Evolutionary conservation across 2,113 vertebrate genomes (phyloP).

Genomic region (Casuarius casuarius): DNA sequence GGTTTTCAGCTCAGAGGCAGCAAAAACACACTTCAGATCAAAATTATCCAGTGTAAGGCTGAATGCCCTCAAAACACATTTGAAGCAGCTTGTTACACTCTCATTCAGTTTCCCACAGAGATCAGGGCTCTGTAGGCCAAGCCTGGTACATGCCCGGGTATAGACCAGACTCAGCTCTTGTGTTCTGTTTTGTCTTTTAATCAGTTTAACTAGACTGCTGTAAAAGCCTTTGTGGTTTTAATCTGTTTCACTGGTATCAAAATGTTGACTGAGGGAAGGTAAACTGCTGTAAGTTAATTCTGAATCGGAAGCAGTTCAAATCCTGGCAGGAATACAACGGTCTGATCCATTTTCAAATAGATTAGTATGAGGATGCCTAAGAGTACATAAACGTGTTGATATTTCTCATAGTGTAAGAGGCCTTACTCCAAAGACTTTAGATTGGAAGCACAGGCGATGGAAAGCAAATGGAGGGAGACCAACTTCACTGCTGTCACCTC

Average conservation of each 20-base stretch:
- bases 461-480: background rate
- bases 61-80: background rate
- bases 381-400: accelerated
- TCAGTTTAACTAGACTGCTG: background rate
- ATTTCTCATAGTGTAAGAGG: background rate
- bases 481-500: background rate
- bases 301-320: background rate
- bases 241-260: background rate
- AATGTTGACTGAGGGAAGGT: background rate
- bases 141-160: background rate
- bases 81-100: background rate
- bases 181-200: background rate
- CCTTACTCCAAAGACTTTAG: background rate
- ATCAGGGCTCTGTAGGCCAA: background rate
- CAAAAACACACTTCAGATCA: background rate
- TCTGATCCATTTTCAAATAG: background rate
- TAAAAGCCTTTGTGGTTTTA: background rate
- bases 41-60: background rate
- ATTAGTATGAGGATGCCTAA: background rate
- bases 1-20: background rate
- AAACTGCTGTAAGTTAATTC: background rate
- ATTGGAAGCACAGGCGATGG: background rate
- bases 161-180: background rate
- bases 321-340: background rate
- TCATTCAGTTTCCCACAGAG: background rate